phyloP scores from a whole-genome alignment of 2,888 invertebrate genomes.

The Catocala fraxini region DNA sequence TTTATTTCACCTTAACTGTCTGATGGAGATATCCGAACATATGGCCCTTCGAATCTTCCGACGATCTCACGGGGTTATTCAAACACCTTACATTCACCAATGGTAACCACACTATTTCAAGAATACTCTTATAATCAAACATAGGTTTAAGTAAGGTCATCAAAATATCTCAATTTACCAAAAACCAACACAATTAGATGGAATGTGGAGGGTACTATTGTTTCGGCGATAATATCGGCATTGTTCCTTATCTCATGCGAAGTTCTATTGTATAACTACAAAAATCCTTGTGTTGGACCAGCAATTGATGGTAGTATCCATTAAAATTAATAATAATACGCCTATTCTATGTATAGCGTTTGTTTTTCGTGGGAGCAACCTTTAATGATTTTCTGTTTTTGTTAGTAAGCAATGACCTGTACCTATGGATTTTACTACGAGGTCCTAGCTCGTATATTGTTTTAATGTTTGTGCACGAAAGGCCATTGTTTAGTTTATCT shows the following conservation, averaged over 20 bases:
- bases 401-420: slow-evolving; percentile 36
- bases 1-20: no score
- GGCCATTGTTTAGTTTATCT: no score
- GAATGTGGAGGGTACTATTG: slow-evolving; percentile 36
- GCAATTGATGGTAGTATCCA: slow-evolving; percentile 37
- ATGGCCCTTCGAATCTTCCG: no score
- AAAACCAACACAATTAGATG: slow-evolving; percentile 31
- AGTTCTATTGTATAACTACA: slow-evolving; percentile 47
- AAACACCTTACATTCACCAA: no score
- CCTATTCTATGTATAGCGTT: slow-evolving; percentile 32
- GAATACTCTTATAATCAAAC: slow-evolving; percentile 1
- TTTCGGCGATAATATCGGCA: slow-evolving; percentile 41
- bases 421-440: slow-evolving; percentile 12
- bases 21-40: no score
- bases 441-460: slow-evolving; percentile 34
- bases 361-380: slow-evolving; percentile 50
- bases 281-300: slow-evolving; percentile 48
- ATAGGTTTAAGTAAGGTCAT: slow-evolving; percentile 3
- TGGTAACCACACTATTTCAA: slow-evolving; percentile 2
- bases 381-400: slow-evolving; percentile 27
- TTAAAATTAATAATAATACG: slow-evolving; percentile 27
- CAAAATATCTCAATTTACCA: slow-evolving; percentile 22
- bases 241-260: slow-evolving; percentile 48
- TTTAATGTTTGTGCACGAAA: slow-evolving; percentile 26
- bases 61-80: neutral